Evolutionary conservation across 2,797 vertebrate species (phyloP), one percentile per base, ranked within the genome.

Genomic region (Acanthurus tractus): DNA sequence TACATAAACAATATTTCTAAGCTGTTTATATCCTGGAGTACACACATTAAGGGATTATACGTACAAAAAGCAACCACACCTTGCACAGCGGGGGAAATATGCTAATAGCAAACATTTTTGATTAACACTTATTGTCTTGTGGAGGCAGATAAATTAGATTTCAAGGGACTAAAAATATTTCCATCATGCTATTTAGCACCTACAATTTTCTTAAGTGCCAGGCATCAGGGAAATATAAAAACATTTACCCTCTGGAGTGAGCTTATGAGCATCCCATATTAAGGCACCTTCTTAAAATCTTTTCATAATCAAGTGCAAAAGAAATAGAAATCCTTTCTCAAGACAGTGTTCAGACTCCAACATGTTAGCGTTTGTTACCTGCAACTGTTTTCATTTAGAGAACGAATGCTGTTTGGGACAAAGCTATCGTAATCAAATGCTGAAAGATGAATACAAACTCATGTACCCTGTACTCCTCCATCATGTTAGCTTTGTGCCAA

Each of bases 11-110:
- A 10, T 29, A 22, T 55, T 63, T 8, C 3, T 12, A 61, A 6
- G 13, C 45, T 25, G 8, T 70, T 46, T 46, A 40, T 68, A 61
- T 75, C 52, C 11, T 54, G 74, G n/a, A 52, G 34, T 55, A 52
- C 18, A 71, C 56, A 25, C 54, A 53, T 66, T 59, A 54, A 62
- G 15, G 8, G 7, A 36, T 15, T 3, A 1, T 53, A 25, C n/a
- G 20, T 59, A 29, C 3, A 63, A 20, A 59, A 52, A 45, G n/a
- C 49, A 46, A 46, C 10, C 23, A 18, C 12, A 3, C 34, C 38
- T 59, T 57, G 23, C 38, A 36, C 71, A 73, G 74, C 56, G 63
- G 74, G 42, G 22, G 13, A 42, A 34, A 69, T 48, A 77, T 66
- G 45, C 61, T 73, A 52, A 78, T 48, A 22, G 12, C 18, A 46